Evolutionary conservation across 2,888 invertebrate genomes (phyloP).

Genomic region (Tiliacea aurago): DNA sequence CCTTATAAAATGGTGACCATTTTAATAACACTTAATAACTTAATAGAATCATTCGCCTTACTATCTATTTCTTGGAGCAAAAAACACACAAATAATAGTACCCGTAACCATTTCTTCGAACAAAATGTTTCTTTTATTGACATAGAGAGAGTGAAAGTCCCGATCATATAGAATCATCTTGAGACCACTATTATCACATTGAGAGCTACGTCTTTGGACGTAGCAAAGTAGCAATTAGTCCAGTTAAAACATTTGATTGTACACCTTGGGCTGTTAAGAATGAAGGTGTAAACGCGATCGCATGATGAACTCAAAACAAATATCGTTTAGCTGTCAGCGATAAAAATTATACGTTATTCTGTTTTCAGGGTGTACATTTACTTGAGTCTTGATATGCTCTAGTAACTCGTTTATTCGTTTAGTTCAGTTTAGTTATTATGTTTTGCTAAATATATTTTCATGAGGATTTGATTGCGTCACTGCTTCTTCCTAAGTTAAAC

Average conservation of each 20-base stretch:
- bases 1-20: slow-evolving; percentile 11
- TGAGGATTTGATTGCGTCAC: background rate
- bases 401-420: slow-evolving; percentile 8
- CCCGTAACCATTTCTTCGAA: slow-evolving; percentile 54
- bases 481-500: background rate
- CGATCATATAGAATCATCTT: slow-evolving; percentile 73
- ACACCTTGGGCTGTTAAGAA: slow-evolving; percentile 64
- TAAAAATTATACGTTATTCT: slow-evolving; percentile 35
- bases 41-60: slow-evolving; percentile 53
- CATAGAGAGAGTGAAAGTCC: slow-evolving; percentile 76
- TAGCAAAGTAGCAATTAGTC: slow-evolving; percentile 74
- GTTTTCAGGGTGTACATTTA: slow-evolving; percentile 29
- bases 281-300: slow-evolving; percentile 64
- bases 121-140: slow-evolving; percentile 71
- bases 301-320: slow-evolving; percentile 75
- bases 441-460: background rate
- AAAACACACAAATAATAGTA: slow-evolving; percentile 54
- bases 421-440: background rate
- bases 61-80: slow-evolving; percentile 33
- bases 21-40: slow-evolving; percentile 64
- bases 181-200: slow-evolving; percentile 74
- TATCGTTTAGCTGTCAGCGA: slow-evolving; percentile 67
- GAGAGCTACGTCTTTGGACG: slow-evolving; percentile 70
- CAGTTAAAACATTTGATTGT: slow-evolving; percentile 71
- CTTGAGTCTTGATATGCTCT: slow-evolving; percentile 37